Percentiles rank a stretch among this genome's conserved stretches.
Conservation (phyloP, 2,113 vertebrate species). For the Pterophyllum scalare region DNA sequence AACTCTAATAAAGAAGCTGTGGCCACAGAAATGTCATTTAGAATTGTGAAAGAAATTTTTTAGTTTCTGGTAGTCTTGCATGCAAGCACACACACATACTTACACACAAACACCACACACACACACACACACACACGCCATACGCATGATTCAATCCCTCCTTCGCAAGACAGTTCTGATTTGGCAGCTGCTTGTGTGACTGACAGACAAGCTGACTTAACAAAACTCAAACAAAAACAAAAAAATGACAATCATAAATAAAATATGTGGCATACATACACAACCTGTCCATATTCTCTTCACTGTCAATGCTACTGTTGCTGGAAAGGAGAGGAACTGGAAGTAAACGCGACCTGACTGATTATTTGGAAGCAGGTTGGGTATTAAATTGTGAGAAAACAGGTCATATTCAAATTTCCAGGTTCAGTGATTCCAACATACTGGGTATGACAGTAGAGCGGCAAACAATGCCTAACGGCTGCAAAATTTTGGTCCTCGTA, state of each 20-base stretch:
- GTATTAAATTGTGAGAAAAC: not conserved
- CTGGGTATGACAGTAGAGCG: not conserved
- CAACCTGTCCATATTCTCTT: not conserved
- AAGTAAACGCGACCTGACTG: not conserved
- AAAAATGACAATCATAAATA: constrained; percentile 26
- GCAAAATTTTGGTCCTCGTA: constrained; percentile 55
- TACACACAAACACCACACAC: not conserved
- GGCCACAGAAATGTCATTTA: constrained; percentile 5
- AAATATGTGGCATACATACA: constrained; percentile 12
- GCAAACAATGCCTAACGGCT: constrained; percentile 38
- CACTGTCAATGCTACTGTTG: not conserved
- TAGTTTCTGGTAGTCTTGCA: not conserved
- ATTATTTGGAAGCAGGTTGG: not conserved
- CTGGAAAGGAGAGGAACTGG: not conserved
- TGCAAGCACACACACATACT: not conserved
- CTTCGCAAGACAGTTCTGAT: constrained; percentile 9
- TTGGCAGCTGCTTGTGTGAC: constrained; percentile 35
- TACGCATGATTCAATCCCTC: not conserved
- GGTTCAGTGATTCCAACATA: constrained; percentile 7
- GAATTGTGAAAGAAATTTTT: constrained; percentile 9
- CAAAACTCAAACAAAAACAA: constrained; percentile 28
- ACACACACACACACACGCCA: not conserved
- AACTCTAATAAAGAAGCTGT: constrained; percentile 40
- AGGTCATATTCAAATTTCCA: not conserved
- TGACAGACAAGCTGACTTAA: constrained; percentile 39